Conservation (phyloP, 2,797 vertebrate genomes). For the Cygnus olor region DNA sequence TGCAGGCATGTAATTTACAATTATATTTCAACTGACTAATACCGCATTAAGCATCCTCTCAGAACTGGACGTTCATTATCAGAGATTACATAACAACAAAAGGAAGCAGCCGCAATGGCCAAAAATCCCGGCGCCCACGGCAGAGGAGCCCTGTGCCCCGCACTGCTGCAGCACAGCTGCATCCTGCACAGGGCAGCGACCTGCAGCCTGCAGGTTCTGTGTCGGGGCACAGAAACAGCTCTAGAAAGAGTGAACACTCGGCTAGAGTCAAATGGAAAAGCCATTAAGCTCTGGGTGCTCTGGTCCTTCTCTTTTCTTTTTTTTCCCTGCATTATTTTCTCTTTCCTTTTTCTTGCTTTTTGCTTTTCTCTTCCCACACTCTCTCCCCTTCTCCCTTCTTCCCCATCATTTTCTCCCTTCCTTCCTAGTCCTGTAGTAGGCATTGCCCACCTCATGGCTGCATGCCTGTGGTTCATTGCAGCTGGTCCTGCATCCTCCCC, state of each 20-base stretch:
- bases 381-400: background rate
- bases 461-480: background rate
- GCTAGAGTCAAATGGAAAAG: background rate
- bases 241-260: background rate
- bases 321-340: background rate
- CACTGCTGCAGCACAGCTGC: background rate
- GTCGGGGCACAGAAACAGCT: background rate
- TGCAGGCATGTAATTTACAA: constrained; percentile 71
- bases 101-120: background rate
- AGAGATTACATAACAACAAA: constrained; percentile 48
- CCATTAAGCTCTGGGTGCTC: background rate
- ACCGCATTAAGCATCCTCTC: constrained; percentile 62
- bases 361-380: background rate
- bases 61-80: constrained; percentile 65
- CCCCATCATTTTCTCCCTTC: background rate
- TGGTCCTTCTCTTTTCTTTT: background rate
- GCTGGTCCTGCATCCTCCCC: background rate
- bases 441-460: background rate
- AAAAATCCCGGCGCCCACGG: background rate
- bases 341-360: background rate
- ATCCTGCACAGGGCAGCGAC: background rate
- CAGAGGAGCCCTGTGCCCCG: fast-evolving
- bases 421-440: background rate
- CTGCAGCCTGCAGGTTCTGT: fast-evolving
- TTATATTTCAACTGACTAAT: constrained; percentile 70